Evolutionary conservation across 1,140 invertebrate species (phyloP), one percentile per base, ranked within the genome.

Genomic region (Pseudomyrmex concolor): DNA sequence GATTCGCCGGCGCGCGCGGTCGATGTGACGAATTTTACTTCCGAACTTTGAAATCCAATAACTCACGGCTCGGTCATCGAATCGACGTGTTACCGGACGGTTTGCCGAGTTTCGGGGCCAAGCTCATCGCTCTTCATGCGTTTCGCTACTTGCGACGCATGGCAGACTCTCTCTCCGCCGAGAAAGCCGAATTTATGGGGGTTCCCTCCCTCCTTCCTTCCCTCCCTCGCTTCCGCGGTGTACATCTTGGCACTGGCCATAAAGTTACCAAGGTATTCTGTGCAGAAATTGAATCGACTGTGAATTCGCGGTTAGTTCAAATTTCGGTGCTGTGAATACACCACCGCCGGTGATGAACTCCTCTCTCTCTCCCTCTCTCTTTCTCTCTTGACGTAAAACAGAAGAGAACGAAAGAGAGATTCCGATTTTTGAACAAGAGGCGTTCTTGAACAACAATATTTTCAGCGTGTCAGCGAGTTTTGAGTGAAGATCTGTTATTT

Each of bases 11-110:
- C 25, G 34, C 55, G 62, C 25, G 55, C 25, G 50, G 72, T 71
- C 55, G 77, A 71, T 73, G 77, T 85, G 84, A 76, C 77, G 77
- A 86, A 82, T 86, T 85, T 86, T 86, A 62, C 84, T 85, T 63
- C 57, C 50, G 66, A 85, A 87, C 84, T 85, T 87, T 70, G 78
- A 83, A 83, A 85, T 85, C 78, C 68, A 70, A 85, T 87, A 87
- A 85, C 55, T 71, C 84, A 64, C 78, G 54, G 22, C 59, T 59
- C 50, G 66, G 82, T 78, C 59, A 72, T 55, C 59, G 63, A 22
- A 83, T 85, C 67, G 68, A 84, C 63, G 82, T 78, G 74, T 84
- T 84, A 80, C 74, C 54, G 73, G 54, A 78, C 73, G 62, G 62
- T 67, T 66, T 78, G 63, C 54, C 74, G 45, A 34, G 64, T 72